Evolutionary conservation across 1,140 invertebrate species (phyloP), one percentile per base, ranked within the genome.

Genomic region (Drosophila aff.): DNA sequence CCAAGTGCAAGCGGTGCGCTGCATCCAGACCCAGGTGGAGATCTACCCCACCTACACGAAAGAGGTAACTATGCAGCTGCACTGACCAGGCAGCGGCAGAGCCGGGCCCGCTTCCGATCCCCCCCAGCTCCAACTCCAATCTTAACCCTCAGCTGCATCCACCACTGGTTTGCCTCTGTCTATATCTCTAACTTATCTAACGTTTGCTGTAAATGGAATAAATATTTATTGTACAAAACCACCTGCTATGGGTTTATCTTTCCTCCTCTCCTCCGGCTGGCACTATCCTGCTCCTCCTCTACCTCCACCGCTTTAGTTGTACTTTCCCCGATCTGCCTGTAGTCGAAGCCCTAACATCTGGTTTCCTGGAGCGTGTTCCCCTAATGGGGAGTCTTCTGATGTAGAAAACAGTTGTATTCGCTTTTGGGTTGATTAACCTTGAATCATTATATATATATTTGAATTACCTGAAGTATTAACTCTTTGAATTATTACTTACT

Each of bases 41-140:
- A 92, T 93, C 28, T 92, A 78, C 77, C 92, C 92, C 62, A 92
- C 83, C 52, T 93, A 91, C 50, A 91, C 63, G 55, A 92, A 92
- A 91, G 92, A 93, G 92, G 92, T 93, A 93, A 93, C 85, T 89
- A 92, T 93, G 67, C 76, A 79, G 73, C 81, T 91, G 68, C 82
- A 76, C 58, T 90, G 87, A 86, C 36, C 33, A 33, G 57, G 40
- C 57, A 43, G 52, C 36, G 40, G 49, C 33, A 52, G 41, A 40
- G 16, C 36, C 15, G 58, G 33, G 36, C 52, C 64, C 63, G 62
- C 66, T 76, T 52, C 55, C 73, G 38, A 55, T 67, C 63, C 68
- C 36, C 58, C 67, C 79, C 68, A 73, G 47, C 59, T 40, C 21
- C 21, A 2, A 52, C 52, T 65, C 52, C 69, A 66, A 43, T 52